Evolutionary conservation across 1,140 invertebrate genomes (phyloP), one percentile per base, ranked within the genome.

Genomic region (Lepidotrigona ventralis): DNA sequence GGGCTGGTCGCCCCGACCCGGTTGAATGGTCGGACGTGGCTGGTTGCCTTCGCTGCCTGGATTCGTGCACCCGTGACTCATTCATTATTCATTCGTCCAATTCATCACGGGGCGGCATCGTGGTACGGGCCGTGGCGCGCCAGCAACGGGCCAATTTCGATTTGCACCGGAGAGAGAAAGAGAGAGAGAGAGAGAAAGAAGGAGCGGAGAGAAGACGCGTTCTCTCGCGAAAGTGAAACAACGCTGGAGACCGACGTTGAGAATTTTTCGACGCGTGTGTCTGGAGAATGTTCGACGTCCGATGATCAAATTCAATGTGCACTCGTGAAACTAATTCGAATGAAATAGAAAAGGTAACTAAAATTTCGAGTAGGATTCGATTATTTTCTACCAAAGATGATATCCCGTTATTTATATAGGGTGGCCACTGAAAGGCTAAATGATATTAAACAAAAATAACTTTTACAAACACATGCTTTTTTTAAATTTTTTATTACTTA

Each of bases 261-360:
- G 5, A 46, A 15, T 33, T 23, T 39, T 63, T 26, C 60, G 15
- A n/a, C 68, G 39, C 6, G 8, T 11, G 39, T 46, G 39, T 8
- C 39, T 46, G 39, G 39, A 46, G 39, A 46, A 46, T 46, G 33
- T 69, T 69, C 12, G 69, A 39, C 14, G 39, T 39, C 33, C 33
- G 33, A 33, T 3, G 33, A 33, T 33, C 33, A 33, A 33, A 33
- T 3, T 81, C 86, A 66, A 74, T 33, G 51, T 73, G 78, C 53
- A 75, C 86, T 79, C 79, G 86, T 71, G 87, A 88, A 85, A 87
- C 70, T 73, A 82, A 86, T 86, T 87, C 66, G 39, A 46, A 46
- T 46, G 6, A 8, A 46, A 46, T 8, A 8, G 39, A 46, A 8
- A 46, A 46, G 39, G 39, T 5, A 4, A 39, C 4, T 2, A 33